phyloP scores from a whole-genome alignment of 2,888 invertebrate species.

The Bugulina stolonifera region DNA sequence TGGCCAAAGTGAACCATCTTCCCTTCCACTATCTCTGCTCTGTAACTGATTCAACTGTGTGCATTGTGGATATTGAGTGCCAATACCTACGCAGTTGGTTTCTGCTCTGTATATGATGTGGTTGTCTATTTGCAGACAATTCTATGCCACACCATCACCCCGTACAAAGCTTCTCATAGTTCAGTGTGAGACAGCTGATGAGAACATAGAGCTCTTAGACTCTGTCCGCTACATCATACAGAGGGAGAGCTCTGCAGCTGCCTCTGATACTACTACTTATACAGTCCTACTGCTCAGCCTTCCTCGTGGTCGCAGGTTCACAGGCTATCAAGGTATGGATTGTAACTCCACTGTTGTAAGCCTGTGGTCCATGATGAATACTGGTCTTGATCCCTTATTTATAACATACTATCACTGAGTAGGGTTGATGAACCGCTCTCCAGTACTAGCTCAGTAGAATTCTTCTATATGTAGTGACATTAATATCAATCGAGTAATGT shows the following conservation, averaged over 20 bases:
- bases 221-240: conserved; percentile 42
- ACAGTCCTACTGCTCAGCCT: conserved; percentile 3
- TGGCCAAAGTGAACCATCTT: too few species aligned
- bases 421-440: too few species aligned
- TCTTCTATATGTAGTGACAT: too few species aligned
- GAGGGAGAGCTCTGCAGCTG: conserved; percentile 32
- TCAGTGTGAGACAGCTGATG: conserved; percentile 45
- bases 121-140: background rate
- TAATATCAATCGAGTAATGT: too few species aligned
- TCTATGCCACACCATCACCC: background rate
- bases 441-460: too few species aligned
- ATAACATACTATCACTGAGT: too few species aligned
- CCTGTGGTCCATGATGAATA: too few species aligned
- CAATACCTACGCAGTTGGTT: too few species aligned
- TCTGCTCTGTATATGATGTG: background rate
- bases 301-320: background rate
- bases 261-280: background rate
- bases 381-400: too few species aligned
- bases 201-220: conserved; percentile 40
- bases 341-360: background rate
- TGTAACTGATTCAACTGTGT: background rate
- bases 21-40: background rate
- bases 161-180: conserved; percentile 33
- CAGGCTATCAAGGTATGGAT: conserved; percentile 4
- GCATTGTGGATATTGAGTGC: background rate